These are phyloP conservation scores for Dolomedes plantarius DNA, from an alignment of 2,888 invertebrate species.

Conservation along the genomic window DNA sequence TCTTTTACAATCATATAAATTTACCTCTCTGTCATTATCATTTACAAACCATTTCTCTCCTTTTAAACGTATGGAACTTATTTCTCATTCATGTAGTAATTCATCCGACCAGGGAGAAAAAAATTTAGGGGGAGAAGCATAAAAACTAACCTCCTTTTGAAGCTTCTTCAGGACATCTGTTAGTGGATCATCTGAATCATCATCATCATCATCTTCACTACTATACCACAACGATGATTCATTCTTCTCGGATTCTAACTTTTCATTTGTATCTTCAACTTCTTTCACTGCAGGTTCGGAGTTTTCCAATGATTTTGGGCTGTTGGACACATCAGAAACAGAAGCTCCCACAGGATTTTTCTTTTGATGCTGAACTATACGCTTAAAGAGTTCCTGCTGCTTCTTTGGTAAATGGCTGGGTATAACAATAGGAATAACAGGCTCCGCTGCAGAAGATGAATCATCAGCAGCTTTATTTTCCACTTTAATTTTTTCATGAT, in stretches of 20 bases:
- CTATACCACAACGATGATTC: conserved; percentile 78
- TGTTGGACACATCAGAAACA: conserved; percentile 17
- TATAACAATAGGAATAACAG: conserved; percentile 73
- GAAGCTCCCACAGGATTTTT: conserved; percentile 75
- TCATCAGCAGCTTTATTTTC: not conserved
- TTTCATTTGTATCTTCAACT: conserved; percentile 68
- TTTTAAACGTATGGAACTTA: no score
- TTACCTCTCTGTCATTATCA: no score
- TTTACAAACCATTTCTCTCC: no score
- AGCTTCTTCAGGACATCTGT: conserved; percentile 73
- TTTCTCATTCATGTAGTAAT: no score
- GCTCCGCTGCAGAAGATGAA: not conserved
- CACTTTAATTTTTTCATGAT: conserved; percentile 12
- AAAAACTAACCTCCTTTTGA: conserved; percentile 46
- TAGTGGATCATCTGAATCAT: conserved; percentile 72
- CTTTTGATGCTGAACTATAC: conserved; percentile 83
- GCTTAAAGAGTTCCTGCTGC: conserved; percentile 82
- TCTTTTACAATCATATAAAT: no score
- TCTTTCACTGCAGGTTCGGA: conserved; percentile 28
- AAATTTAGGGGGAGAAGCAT: no score
- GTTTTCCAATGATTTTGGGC: conserved; percentile 59
- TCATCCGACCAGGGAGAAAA: no score
- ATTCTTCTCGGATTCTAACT: conserved; percentile 78
- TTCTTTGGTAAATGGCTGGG: conserved; percentile 82
- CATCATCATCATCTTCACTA: conserved; percentile 81